Evolutionary conservation across 2,113 vertebrate species (phyloP), one percentile per base, ranked within the genome.

Genomic region (Aldabrachelys gigantea): DNA sequence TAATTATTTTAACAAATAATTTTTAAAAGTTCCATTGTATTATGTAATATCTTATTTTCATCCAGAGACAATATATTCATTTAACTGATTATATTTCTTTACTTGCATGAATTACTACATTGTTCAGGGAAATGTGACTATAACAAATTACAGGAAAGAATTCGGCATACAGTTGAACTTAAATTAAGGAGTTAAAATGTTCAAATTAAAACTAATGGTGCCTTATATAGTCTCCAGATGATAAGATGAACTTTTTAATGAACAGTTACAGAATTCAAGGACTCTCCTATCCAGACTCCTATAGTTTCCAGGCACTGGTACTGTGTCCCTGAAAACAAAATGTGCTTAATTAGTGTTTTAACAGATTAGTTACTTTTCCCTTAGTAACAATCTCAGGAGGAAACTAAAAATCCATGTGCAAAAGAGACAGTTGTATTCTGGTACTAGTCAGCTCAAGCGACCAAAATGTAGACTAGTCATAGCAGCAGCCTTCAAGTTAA

Each of bases 391-490:
- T 49, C 82, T 12, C 41, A 76, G n/a, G 38, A 87, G 53, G 52
- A 89, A 95, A 84, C 54, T 90, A 22, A 7, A 80, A 87, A 47
- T 94, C 62, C n/a, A 91, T 76, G 47, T 84, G 72, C 91, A 76
- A 80, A n/a, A 94, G 65, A 90, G 31, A 12, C 0, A n/a, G 17
- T 0, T 87, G 47, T 52, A 50, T 1, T 75, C 24, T 6, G 4
- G n/a, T 2, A 92, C 72, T n/a, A 89, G 52, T 41, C 65, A 82
- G 78, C 41, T 82, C 4, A 0, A 56, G 47, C 24, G 54, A 65
- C n/a, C 47, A 88, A 41, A 12, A 1, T 5, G 81, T 17, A n/a
- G 59, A 57, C 49, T 35, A 91, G 47, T 91, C 41, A 81, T 0
- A 80, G 44, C 81, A 80, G 44, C 24, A 29, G 52, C 47, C 84